Evolutionary conservation across 2,797 vertebrate species (phyloP).

Genomic region (Botia kubotai): DNA sequence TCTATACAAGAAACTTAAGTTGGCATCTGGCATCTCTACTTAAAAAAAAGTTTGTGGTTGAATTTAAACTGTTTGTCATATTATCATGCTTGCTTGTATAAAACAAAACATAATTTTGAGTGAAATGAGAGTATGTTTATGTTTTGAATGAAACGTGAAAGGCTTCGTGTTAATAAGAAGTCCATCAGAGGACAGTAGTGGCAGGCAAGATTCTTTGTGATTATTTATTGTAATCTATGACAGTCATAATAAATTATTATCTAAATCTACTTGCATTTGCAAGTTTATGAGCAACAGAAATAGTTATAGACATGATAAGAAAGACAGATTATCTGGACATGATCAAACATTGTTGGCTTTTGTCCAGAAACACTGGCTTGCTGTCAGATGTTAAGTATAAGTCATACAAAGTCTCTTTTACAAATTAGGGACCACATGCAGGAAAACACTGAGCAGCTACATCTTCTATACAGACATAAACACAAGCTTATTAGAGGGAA

Average conservation of each 20-base stretch:
- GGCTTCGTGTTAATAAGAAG: background rate
- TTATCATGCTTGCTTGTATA: slow-evolving; percentile 1
- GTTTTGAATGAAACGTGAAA: background rate
- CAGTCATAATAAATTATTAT: too few relatives aligned
- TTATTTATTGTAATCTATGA: too few relatives aligned
- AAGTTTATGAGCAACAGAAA: too few relatives aligned
- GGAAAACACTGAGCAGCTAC: slow-evolving; percentile 23
- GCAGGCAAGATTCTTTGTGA: too few relatives aligned
- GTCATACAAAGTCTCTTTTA: slow-evolving; percentile 14
- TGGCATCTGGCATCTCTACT: slow-evolving; percentile 35
- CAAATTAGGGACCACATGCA: background rate
- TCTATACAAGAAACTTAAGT: slow-evolving; percentile 18
- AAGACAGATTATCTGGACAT: background rate
- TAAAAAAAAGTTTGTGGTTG: slow-evolving; percentile 11
- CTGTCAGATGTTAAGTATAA: slow-evolving; percentile 34
- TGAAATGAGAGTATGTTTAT: slow-evolving; percentile 10
- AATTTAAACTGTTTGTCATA: slow-evolving; percentile 14
- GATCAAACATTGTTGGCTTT: background rate
- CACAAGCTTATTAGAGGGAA: too few relatives aligned
- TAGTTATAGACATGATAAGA: too few relatives aligned
- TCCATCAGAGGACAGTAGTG: too few relatives aligned
- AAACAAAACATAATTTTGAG: background rate
- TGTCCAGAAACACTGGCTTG: slow-evolving; percentile 26
- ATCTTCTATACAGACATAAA: background rate
- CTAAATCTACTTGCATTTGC: too few relatives aligned